Percentiles rank a stretch among this genome's conserved stretches.
These are phyloP conservation scores for Glaucopsyche alexis DNA, from an alignment of 2,888 invertebrate genomes.

Conservation along the genomic window DNA sequence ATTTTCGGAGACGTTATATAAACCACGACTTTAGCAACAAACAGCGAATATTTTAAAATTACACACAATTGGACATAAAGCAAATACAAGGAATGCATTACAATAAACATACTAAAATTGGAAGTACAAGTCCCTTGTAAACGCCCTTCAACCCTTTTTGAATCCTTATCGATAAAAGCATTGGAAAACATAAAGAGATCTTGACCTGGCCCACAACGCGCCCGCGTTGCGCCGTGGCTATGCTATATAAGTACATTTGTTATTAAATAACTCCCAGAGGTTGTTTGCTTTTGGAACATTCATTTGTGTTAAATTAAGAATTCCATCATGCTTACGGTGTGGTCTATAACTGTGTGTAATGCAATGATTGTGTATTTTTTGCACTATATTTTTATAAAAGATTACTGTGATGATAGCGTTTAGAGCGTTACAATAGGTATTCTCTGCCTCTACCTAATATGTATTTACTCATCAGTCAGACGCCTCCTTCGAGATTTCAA, in stretches of 20 bases:
- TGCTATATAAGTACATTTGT: conserved; percentile 1
- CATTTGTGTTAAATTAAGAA: neutral
- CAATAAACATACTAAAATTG: neutral
- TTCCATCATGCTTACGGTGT: neutral
- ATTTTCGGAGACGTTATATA: too few relatives aligned
- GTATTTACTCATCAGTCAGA: too few relatives aligned
- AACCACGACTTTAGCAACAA: neutral
- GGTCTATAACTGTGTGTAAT: too few relatives aligned
- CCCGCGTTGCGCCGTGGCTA: neutral
- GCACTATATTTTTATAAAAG: too few relatives aligned
- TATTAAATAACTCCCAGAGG: conserved; percentile 1
- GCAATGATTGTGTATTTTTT: too few relatives aligned
- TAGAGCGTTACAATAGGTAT: too few relatives aligned
- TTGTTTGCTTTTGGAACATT: conserved; percentile 10
- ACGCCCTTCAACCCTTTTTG: neutral
- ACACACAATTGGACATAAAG: too few relatives aligned
- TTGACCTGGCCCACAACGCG: conserved; percentile 16
- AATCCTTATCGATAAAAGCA: conserved; percentile 26
- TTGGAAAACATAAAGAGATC: conserved; percentile 25
- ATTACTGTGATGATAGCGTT: too few relatives aligned
- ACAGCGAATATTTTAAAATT: neutral
- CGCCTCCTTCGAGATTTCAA: too few relatives aligned
- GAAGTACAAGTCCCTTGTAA: neutral
- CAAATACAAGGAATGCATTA: neutral
- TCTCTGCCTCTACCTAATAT: too few relatives aligned